phyloP scores from a whole-genome alignment of 2,797 vertebrate genomes.

The Mormyrops boulengeri region DNA sequence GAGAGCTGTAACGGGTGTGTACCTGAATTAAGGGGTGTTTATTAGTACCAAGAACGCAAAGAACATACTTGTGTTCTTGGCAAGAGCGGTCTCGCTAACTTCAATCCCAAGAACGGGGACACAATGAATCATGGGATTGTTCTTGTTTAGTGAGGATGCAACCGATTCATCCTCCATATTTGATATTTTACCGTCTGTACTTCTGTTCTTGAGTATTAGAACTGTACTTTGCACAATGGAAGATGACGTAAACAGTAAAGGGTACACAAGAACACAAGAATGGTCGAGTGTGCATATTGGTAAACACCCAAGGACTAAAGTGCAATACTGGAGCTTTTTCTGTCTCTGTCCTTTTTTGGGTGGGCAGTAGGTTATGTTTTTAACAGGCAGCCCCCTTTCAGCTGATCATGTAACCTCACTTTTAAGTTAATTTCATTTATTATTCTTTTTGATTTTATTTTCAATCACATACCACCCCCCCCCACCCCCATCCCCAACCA shows the following conservation, averaged over 20 bases:
- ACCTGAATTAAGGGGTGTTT: slow-evolving; percentile 39
- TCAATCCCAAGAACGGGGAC: background rate
- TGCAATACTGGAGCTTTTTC: background rate
- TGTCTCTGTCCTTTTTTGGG: background rate
- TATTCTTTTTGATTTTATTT: background rate
- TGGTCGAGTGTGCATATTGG: background rate
- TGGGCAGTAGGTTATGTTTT: background rate
- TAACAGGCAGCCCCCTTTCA: background rate
- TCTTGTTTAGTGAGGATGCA: background rate
- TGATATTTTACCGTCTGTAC: background rate
- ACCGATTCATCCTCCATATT: background rate
- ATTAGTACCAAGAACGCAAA: background rate
- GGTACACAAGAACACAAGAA: background rate
- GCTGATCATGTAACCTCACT: background rate
- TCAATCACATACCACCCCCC: background rate
- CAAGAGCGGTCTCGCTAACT: background rate
- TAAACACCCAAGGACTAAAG: background rate
- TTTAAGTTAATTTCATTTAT: background rate
- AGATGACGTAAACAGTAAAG: background rate
- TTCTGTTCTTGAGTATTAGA: background rate
- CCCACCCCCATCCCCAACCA: background rate
- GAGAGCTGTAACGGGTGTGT: slow-evolving; percentile 47
- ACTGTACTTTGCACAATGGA: background rate
- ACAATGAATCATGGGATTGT: background rate
- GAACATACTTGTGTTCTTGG: background rate